Conservation (phyloP, 2,113 vertebrate species). For the Delphinus delphis region DNA sequence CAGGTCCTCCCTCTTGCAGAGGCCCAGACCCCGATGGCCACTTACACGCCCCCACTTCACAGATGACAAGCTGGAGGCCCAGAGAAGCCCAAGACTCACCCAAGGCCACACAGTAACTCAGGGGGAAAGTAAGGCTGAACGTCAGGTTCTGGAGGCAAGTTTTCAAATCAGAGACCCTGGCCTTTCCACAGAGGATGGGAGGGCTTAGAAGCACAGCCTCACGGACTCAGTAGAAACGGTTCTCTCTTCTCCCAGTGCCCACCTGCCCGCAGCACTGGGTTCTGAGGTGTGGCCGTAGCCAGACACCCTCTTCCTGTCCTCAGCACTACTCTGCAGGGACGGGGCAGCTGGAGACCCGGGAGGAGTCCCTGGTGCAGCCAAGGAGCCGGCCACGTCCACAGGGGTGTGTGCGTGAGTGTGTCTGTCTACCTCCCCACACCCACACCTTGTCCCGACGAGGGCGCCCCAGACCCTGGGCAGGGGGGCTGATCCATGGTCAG, state of each 20-base stretch:
- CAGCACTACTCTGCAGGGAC: neutral
- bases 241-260: neutral
- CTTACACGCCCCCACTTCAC: neutral
- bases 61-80: neutral
- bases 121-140: neutral
- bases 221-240: neutral
- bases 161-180: neutral
- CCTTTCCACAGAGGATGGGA: neutral
- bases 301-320: neutral
- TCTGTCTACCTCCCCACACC: rapidly evolving
- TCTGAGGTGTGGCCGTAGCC: neutral
- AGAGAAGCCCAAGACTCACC: neutral
- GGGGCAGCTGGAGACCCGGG: neutral
- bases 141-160: neutral
- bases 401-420: too few relatives aligned
- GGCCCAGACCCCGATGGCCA: neutral
- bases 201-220: neutral
- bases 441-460: neutral
- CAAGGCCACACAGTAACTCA: neutral
- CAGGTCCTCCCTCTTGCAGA: neutral
- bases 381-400: rapidly evolving
- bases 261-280: neutral
- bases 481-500: neutral
- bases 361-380: neutral
- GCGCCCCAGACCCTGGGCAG: too few relatives aligned